Conservation (phyloP, 2,113 vertebrate species). For the Pristiophorus japonicus region DNA sequence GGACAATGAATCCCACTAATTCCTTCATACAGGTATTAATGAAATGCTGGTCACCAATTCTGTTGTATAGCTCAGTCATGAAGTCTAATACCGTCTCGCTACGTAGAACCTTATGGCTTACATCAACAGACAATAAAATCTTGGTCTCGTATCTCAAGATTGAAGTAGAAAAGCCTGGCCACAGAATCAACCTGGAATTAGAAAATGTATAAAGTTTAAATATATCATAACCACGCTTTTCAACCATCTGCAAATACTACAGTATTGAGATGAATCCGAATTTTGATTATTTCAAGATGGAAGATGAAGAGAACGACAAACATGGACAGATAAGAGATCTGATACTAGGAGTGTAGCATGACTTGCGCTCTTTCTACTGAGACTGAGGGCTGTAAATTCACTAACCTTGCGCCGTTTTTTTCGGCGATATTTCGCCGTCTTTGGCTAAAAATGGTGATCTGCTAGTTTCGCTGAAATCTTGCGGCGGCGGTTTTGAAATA, state of each 20-base stretch:
- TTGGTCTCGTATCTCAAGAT: constrained; percentile 49
- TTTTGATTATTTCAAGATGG: neutral
- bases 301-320: neutral
- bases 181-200: constrained; percentile 51
- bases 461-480: no score
- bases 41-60: no score
- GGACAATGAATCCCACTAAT: constrained; percentile 52
- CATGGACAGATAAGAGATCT: neutral
- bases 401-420: no score
- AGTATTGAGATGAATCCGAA: neutral
- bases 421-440: no score
- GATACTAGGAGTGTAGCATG: neutral
- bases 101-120: no score
- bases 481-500: no score
- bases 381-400: no score
- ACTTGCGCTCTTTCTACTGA: neutral
- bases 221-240: neutral
- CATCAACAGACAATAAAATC: constrained; percentile 47
- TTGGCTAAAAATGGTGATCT: no score
- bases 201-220: neutral
- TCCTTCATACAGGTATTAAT: constrained; percentile 49
- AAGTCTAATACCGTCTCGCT: no score
- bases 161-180: constrained; percentile 55
- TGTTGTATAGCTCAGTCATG: no score
- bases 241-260: neutral